A percentile compares a stretch with the other conserved stretches of the same genome.
These are phyloP conservation scores for Temnothorax unifasciatus DNA, from an alignment of 2,888 invertebrate species.

Conservation along the genomic window DNA sequence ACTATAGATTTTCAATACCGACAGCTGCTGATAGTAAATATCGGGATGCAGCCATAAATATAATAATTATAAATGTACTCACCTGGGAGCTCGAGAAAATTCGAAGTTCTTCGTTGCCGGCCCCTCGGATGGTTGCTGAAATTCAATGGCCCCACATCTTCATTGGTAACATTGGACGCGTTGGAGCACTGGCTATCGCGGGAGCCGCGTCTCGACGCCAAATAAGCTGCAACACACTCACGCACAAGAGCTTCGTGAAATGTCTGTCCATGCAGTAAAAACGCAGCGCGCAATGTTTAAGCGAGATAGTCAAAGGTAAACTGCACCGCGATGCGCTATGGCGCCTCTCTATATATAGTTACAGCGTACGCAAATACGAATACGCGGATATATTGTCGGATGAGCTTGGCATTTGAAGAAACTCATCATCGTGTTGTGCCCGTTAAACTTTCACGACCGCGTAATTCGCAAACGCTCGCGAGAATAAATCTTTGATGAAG, in stretches of 20 bases:
- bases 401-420: neutral
- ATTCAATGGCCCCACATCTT: constrained; percentile 93
- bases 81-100: constrained; percentile 95
- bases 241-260: constrained; percentile 67
- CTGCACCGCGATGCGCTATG: neutral
- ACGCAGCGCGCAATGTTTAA: constrained; percentile 34
- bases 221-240: constrained; percentile 88
- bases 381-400: neutral
- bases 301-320: constrained; percentile 50
- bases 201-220: constrained; percentile 95
- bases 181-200: constrained; percentile 92
- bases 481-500: neutral
- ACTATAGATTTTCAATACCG: no score
- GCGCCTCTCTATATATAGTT: neutral
- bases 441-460: neutral
- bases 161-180: constrained; percentile 90
- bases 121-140: constrained; percentile 93
- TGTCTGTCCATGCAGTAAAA: neutral
- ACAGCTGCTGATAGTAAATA: no score
- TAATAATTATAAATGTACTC: constrained; percentile 57
- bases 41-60: neutral
- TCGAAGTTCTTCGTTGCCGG: constrained; percentile 93
- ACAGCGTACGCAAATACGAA: neutral
- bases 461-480: neutral
- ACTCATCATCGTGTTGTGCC: neutral